Conservation (phyloP, 2,888 invertebrate genomes). For the Capitulum mitella region DNA sequence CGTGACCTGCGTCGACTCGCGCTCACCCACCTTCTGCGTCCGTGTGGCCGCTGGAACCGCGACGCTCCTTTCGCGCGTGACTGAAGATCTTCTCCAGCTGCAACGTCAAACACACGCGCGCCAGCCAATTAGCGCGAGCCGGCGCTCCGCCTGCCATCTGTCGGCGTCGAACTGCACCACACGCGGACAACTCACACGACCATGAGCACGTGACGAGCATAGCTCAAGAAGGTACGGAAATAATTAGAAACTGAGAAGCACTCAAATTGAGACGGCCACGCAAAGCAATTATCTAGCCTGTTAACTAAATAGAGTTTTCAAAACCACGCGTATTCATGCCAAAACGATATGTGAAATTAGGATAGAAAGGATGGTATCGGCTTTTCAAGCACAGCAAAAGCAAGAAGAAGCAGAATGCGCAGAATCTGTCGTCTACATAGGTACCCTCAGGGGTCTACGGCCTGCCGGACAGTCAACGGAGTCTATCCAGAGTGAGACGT, state of each 20-base stretch:
- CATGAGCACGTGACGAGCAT: too few species aligned
- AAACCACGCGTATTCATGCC: too few species aligned
- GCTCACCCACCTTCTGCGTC: background rate
- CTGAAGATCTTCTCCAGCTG: slow-evolving; percentile 93
- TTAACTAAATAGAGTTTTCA: too few species aligned
- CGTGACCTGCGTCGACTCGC: too few species aligned
- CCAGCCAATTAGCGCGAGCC: background rate
- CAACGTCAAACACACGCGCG: slow-evolving; percentile 22
- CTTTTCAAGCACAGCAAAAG: background rate
- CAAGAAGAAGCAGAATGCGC: background rate
- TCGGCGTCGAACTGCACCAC: background rate
- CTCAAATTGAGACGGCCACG: too few species aligned
- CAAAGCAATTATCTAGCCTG: too few species aligned
- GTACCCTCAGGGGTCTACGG: too few species aligned
- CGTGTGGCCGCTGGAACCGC: background rate
- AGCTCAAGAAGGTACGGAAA: too few species aligned
- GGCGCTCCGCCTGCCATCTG: background rate
- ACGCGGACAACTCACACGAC: too few species aligned
- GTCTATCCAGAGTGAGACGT: background rate
- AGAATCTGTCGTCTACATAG: background rate
- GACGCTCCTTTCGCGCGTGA: slow-evolving; percentile 54
- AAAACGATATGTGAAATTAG: too few species aligned
- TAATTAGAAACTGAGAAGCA: too few species aligned
- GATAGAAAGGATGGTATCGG: too few species aligned
- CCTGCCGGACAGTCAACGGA: background rate